Conservation (phyloP, 2,797 vertebrate genomes). For the Prionace glauca region DNA sequence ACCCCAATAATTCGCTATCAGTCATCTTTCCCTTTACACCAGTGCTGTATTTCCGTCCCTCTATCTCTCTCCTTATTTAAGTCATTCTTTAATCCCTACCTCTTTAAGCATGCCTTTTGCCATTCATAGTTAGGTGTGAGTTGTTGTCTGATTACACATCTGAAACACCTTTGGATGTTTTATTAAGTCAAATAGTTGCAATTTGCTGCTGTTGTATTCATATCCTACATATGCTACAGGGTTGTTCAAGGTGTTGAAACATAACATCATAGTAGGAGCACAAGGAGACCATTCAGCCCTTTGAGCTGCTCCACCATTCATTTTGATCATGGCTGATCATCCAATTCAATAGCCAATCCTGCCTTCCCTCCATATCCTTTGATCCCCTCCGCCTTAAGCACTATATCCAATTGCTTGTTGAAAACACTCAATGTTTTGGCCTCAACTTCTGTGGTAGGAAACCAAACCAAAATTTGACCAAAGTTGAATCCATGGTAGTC, state of each 20-base stretch:
- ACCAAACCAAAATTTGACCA: background rate
- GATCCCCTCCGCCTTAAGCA: too few species aligned
- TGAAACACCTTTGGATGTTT: background rate
- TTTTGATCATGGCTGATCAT: too few species aligned
- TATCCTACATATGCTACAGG: background rate
- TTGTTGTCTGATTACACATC: background rate
- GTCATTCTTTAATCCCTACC: background rate
- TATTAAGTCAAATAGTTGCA: background rate
- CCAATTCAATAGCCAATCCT: too few species aligned
- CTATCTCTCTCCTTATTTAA: background rate
- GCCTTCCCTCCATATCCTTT: too few species aligned
- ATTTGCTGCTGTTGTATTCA: background rate
- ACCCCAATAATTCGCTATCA: background rate
- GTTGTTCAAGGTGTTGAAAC: background rate
- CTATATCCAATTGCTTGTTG: too few species aligned
- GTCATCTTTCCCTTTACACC: too few species aligned
- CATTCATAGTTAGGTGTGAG: too few species aligned
- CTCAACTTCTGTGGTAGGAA: background rate
- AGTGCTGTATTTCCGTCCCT: background rate
- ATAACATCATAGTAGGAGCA: background rate
- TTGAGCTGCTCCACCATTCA: too few species aligned
- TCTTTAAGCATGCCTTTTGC: background rate
- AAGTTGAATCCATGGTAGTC: background rate
- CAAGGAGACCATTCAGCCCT: too few species aligned
- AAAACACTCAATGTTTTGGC: too few species aligned